These are phyloP conservation scores for Eupeodes latifasciatus DNA, from an alignment of 2,888 invertebrate genomes.

Conservation along the genomic window DNA sequence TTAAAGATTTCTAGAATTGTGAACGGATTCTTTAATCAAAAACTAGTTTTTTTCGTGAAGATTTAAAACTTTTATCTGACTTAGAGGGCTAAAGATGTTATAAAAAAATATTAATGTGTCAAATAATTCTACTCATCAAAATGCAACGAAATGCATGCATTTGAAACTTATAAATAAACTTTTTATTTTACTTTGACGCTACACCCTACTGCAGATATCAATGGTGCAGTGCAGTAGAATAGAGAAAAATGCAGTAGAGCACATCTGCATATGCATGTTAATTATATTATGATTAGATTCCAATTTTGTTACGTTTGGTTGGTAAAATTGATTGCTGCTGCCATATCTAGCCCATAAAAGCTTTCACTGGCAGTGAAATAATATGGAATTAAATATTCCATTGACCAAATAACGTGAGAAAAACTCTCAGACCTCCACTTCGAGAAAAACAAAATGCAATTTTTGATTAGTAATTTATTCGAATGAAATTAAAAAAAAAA, in stretches of 20 bases:
- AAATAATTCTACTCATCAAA: no score
- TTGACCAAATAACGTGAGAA: constrained; percentile 12
- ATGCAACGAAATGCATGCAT: no score
- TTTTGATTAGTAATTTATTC: background rate
- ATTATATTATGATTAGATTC: constrained; percentile 58
- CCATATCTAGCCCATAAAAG: background rate
- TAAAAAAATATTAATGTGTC: no score
- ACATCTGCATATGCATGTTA: constrained; percentile 27
- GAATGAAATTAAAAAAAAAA: background rate
- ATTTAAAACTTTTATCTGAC: no score
- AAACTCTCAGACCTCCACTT: background rate
- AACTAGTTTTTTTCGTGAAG: no score
- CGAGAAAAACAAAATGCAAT: background rate
- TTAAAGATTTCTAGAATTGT: no score
- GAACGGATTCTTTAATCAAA: no score
- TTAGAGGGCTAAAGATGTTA: no score
- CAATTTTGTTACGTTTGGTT: constrained; percentile 41
- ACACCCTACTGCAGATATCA: no score
- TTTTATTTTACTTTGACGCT: no score
- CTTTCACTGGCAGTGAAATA: constrained; percentile 51
- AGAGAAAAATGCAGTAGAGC: background rate
- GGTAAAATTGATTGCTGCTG: constrained; percentile 51
- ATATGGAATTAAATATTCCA: background rate
- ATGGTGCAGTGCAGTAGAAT: no score
- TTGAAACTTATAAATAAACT: no score